phyloP scores from a whole-genome alignment of 2,113 vertebrate genomes.

The Nematolebias whitei region DNA sequence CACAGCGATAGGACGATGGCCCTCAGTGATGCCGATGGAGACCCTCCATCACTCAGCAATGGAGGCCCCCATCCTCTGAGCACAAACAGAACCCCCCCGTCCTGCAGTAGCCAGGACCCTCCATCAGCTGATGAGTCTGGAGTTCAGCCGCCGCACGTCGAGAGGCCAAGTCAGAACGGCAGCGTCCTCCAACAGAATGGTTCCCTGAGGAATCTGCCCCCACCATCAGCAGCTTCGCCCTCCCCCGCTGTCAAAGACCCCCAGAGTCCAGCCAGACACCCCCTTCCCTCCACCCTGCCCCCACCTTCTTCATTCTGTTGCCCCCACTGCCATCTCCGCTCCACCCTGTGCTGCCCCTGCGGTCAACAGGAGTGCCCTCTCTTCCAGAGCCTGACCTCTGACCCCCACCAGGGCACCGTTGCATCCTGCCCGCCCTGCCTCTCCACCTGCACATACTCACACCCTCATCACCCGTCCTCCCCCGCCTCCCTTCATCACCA shows the following conservation, averaged over 20 bases:
- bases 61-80: constrained; percentile 38
- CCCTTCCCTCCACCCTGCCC: constrained; percentile 29
- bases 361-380: constrained; percentile 83
- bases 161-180: constrained; percentile 48
- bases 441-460: constrained; percentile 83
- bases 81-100: constrained; percentile 14
- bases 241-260: constrained; percentile 30
- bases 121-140: neutral
- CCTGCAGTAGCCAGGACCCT: constrained; percentile 41
- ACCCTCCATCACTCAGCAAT: constrained; percentile 54
- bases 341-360: constrained; percentile 79
- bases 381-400: constrained; percentile 77
- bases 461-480: constrained; percentile 66
- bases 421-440: constrained; percentile 53
- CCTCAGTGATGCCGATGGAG: constrained; percentile 56
- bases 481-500: constrained; percentile 85
- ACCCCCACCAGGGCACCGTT: constrained; percentile 62
- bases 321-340: constrained; percentile 84
- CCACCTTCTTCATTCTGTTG: constrained; percentile 34
- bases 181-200: constrained; percentile 65
- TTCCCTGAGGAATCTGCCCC: constrained; percentile 46
- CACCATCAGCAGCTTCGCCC: constrained; percentile 6
- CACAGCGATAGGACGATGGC: constrained; percentile 66
- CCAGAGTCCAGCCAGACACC: constrained; percentile 42
- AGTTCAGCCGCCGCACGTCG: neutral